Percentiles rank a stretch among this genome's conserved stretches.
Evolutionary conservation across 2,888 invertebrate species (phyloP).

Genomic region (Cremastinae sp.): DNA sequence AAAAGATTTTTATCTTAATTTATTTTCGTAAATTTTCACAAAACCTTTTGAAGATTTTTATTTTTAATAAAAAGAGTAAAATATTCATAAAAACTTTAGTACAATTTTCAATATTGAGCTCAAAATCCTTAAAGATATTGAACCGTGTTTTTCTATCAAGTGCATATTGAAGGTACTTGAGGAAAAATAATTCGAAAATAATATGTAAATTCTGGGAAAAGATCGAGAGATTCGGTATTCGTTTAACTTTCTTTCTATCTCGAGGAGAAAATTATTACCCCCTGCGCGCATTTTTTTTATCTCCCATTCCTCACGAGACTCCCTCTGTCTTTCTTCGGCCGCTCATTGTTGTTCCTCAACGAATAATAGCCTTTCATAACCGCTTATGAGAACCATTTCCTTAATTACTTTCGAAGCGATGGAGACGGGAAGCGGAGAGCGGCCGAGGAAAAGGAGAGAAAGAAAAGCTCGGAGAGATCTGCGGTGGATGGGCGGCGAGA

Average conservation of each 20-base stretch:
- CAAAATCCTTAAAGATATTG: too few relatives aligned
- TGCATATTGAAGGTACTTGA: not conserved
- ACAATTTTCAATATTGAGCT: too few relatives aligned
- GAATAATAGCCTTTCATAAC: conserved; percentile 69
- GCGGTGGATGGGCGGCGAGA: conserved; percentile 17
- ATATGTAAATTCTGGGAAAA: conserved; percentile 20
- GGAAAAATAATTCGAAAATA: not conserved
- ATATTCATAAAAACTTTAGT: too few relatives aligned
- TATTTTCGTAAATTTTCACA: too few relatives aligned
- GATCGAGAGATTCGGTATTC: conserved; percentile 34
- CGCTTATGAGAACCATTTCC: conserved; percentile 64
- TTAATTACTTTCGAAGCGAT: conserved; percentile 69
- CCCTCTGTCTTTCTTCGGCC: conserved; percentile 22
- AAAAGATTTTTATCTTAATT: too few relatives aligned
- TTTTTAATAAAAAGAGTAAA: too few relatives aligned
- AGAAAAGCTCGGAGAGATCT: not conserved
- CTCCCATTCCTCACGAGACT: conserved; percentile 6
- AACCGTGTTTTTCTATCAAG: too few relatives aligned
- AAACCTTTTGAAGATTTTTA: too few relatives aligned
- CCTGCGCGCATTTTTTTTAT: conserved; percentile 6
- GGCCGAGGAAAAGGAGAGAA: conserved; percentile 23
- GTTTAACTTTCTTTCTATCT: conserved; percentile 22
- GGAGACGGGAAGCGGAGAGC: conserved; percentile 58
- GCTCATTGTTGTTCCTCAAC: conserved; percentile 59
- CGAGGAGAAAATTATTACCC: conserved; percentile 43